Evolutionary conservation across 2,113 vertebrate species (phyloP).

Genomic region (Pygoscelis adeliae): DNA sequence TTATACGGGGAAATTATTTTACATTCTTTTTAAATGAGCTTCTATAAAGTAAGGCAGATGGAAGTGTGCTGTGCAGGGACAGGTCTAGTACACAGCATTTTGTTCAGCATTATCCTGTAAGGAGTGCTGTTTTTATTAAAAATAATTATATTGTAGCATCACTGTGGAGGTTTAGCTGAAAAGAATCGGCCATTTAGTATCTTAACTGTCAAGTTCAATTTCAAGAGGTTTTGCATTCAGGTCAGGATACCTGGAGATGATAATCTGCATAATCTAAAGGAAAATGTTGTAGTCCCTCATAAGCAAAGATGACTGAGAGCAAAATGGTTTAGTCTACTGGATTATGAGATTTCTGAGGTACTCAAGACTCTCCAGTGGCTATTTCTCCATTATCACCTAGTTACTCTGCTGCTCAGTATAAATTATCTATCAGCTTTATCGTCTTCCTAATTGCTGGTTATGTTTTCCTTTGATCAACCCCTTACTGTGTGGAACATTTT

Average conservation of each 20-base stretch:
- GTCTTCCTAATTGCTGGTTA: neutral
- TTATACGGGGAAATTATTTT: neutral
- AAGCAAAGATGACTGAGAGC: neutral
- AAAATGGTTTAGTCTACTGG: neutral
- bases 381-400: neutral
- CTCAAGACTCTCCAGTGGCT: neutral
- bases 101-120: neutral
- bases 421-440: neutral
- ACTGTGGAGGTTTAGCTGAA: neutral
- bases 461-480: neutral
- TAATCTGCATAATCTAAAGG: neutral
- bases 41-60: neutral
- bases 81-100: neutral
- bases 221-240: neutral
- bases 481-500: neutral
- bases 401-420: neutral
- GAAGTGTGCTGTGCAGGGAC: neutral
- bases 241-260: neutral
- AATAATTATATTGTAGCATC: neutral
- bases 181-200: neutral
- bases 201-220: neutral
- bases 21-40: neutral
- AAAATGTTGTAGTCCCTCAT: neutral
- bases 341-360: neutral
- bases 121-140: neutral